phyloP scores from a whole-genome alignment of 2,797 vertebrate genomes.

The Acanthurus tractus region DNA sequence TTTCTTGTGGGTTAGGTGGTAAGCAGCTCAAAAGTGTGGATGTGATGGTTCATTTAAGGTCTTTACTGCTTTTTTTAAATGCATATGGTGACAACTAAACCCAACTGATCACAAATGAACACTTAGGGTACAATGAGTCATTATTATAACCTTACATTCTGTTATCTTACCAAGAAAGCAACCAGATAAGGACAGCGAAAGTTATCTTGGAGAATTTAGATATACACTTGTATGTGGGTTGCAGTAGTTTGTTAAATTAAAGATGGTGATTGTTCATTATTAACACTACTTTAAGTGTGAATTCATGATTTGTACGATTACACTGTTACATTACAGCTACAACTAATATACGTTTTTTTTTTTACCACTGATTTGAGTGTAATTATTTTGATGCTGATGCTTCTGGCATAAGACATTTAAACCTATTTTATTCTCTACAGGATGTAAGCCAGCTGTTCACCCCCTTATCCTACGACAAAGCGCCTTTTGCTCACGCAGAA shows the following conservation, averaged over 20 bases:
- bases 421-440: not conserved
- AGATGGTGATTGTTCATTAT: not conserved
- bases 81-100: not conserved
- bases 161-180: not conserved
- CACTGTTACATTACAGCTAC: not conserved
- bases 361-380: not conserved
- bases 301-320: not conserved
- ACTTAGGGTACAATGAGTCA: not conserved
- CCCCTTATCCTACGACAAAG: too few species aligned
- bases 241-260: not conserved
- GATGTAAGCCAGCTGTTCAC: constrained; percentile 3
- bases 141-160: not conserved
- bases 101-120: not conserved
- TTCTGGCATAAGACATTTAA: not conserved
- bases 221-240: not conserved
- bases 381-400: not conserved
- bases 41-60: constrained; percentile 1
- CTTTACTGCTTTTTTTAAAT: not conserved
- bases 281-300: not conserved
- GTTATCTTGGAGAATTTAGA: not conserved
- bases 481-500: too few species aligned
- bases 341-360: not conserved
- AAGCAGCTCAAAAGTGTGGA: not conserved
- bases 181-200: not conserved
- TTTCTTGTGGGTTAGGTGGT: not conserved